Conservation (phyloP, 2,888 invertebrate genomes). For the Emesis russula region DNA sequence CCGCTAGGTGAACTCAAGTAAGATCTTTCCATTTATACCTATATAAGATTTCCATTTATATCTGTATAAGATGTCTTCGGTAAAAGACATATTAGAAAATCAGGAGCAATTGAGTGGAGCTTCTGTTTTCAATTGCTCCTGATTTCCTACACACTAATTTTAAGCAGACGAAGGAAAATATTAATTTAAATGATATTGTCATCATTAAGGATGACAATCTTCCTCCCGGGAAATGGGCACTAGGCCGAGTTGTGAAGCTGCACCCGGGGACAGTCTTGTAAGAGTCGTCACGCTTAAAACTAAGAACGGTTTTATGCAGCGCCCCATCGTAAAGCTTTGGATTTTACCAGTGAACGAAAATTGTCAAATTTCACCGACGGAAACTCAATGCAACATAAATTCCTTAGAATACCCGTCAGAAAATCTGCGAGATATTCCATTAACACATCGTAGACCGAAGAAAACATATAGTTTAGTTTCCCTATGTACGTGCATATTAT, state of each 20-base stretch:
- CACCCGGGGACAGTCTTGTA: conserved; percentile 20
- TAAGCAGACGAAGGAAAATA: background rate
- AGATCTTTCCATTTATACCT: too few relatives aligned
- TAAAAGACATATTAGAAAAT: too few relatives aligned
- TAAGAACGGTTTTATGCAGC: conserved; percentile 16
- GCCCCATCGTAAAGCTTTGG: conserved; percentile 9
- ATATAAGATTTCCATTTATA: too few relatives aligned
- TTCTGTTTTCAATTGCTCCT: too few relatives aligned
- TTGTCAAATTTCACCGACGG: background rate
- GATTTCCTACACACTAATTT: too few relatives aligned
- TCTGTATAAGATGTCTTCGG: too few relatives aligned
- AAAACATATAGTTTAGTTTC: background rate
- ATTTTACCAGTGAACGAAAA: background rate
- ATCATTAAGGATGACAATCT: conserved; percentile 37
- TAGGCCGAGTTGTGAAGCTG: conserved; percentile 37
- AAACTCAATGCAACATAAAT: background rate
- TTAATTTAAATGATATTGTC: conserved; percentile 27
- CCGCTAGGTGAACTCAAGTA: too few relatives aligned
- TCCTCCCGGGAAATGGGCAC: background rate
- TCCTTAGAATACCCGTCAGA: too few relatives aligned
- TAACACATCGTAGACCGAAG: background rate
- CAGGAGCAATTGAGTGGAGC: too few relatives aligned
- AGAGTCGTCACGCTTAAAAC: conserved; percentile 34
- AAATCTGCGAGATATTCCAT: background rate
- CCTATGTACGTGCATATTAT: background rate